A percentile compares a stretch with the other conserved stretches of the same genome.
These are phyloP conservation scores for Eretmochelys imbricata DNA, from an alignment of 2,113 vertebrate species.

Conservation along the genomic window DNA sequence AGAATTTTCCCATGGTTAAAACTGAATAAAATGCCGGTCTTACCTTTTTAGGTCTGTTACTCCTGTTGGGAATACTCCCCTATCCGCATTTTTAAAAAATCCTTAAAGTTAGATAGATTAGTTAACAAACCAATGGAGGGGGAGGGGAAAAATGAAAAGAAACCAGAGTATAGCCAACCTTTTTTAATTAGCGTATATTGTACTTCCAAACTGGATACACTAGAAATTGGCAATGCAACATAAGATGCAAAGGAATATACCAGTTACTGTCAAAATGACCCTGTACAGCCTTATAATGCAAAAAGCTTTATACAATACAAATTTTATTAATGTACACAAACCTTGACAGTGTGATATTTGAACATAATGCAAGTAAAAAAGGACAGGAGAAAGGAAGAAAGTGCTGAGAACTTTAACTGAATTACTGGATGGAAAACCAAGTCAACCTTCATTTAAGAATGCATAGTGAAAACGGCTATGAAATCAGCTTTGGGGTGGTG, in stretches of 20 bases:
- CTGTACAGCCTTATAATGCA: slow-evolving; percentile 99
- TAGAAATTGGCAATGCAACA: slow-evolving; percentile 99
- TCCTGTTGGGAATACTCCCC: not conserved
- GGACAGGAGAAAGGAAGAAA: slow-evolving; percentile 81
- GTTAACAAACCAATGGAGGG: slow-evolving; percentile 13
- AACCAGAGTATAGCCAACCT: slow-evolving; percentile 81
- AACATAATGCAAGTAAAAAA: slow-evolving; percentile 86
- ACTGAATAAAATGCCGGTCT: not conserved
- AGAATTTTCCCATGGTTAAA: not conserved
- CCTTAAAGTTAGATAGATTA: not conserved
- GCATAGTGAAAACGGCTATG: slow-evolving; percentile 75
- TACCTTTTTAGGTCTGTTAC: not conserved
- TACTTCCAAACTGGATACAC: slow-evolving; percentile 99
- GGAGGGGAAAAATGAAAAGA: slow-evolving; percentile 60
- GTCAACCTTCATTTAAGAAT: slow-evolving; percentile 71
- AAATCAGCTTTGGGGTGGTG: slow-evolving; percentile 71
- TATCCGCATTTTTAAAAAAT: not conserved
- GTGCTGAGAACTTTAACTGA: slow-evolving; percentile 82
- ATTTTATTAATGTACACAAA: slow-evolving; percentile 90
- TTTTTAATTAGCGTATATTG: slow-evolving; percentile 97
- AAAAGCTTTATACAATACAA: slow-evolving; percentile 99
- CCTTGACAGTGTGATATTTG: slow-evolving; percentile 84
- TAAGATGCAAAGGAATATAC: slow-evolving; percentile 93
- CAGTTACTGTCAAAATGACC: slow-evolving; percentile 99
- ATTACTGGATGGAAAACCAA: slow-evolving; percentile 80